phyloP scores from a whole-genome alignment of 2,888 invertebrate species.

The Tipula unca region DNA sequence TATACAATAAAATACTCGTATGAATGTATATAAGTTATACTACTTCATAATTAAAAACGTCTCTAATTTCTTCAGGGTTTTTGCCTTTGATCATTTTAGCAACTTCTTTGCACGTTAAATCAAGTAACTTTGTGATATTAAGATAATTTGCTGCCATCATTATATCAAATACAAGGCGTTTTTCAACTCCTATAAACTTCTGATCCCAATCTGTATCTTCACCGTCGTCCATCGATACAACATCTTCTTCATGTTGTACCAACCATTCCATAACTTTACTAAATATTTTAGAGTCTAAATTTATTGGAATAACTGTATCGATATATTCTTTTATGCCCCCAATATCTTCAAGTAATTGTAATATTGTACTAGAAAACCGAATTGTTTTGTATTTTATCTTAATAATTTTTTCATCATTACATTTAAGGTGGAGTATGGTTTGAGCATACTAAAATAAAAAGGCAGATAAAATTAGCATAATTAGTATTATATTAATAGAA shows the following conservation, averaged over 20 bases:
- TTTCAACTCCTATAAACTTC: not conserved
- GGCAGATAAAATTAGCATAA: not conserved
- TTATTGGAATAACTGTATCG: not conserved
- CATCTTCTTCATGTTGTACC: not conserved
- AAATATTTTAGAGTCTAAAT: not conserved
- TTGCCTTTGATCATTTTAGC: not conserved
- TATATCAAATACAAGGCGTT: not conserved
- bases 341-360: not conserved
- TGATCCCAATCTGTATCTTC: not conserved
- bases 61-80: not conserved
- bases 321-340: not conserved
- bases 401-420: not conserved
- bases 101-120: not conserved
- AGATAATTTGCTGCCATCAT: not conserved
- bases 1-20: too few relatives aligned
- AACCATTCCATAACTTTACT: not conserved
- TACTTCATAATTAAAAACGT: not conserved
- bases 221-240: not conserved
- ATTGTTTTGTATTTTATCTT: not conserved
- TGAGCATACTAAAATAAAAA: not conserved
- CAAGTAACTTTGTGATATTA: not conserved
- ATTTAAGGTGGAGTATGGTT: not conserved
- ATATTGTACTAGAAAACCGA: not conserved
- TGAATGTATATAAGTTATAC: too few relatives aligned
- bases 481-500: not conserved